Conservation (phyloP, 2,888 invertebrate species). For the Ennomos erosarius region DNA sequence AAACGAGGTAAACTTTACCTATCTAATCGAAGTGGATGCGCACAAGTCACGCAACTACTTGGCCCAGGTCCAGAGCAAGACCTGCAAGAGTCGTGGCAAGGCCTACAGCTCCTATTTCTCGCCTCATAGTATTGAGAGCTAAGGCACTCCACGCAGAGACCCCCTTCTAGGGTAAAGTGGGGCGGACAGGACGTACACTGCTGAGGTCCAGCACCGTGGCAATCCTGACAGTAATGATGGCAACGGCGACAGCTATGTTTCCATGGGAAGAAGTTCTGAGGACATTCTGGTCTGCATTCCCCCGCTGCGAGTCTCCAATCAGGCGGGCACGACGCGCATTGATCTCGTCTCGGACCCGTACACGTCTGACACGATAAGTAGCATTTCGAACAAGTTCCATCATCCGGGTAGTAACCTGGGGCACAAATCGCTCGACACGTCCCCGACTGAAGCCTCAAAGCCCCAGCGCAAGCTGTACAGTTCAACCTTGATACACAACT, state of each 20-base stretch:
- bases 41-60: conserved; percentile 89
- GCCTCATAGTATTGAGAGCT: conserved; percentile 90
- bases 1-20: conserved; percentile 60
- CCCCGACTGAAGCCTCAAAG: conserved; percentile 92
- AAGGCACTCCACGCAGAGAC: conserved; percentile 90
- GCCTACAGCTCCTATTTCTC: conserved; percentile 88
- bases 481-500: conserved; percentile 91
- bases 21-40: conserved; percentile 89
- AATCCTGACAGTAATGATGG: conserved; percentile 95
- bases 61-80: conserved; percentile 90
- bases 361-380: conserved; percentile 94
- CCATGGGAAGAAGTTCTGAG: conserved; percentile 93
- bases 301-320: conserved; percentile 93
- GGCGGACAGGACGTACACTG: conserved; percentile 90
- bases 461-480: conserved; percentile 91
- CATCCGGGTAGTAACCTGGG: conserved; percentile 93
- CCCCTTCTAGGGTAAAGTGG: conserved; percentile 89
- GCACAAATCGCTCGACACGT: conserved; percentile 93
- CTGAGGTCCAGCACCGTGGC: conserved; percentile 92
- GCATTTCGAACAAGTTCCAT: conserved; percentile 93
- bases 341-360: conserved; percentile 87
- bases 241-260: conserved; percentile 94
- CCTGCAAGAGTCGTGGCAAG: conserved; percentile 89
- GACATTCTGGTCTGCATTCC: conserved; percentile 94
- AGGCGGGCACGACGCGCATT: conserved; percentile 85